Evolutionary conservation across 23 tunicate genomes (phyloP).

Genomic region (Halocynthia roretzi): DNA sequence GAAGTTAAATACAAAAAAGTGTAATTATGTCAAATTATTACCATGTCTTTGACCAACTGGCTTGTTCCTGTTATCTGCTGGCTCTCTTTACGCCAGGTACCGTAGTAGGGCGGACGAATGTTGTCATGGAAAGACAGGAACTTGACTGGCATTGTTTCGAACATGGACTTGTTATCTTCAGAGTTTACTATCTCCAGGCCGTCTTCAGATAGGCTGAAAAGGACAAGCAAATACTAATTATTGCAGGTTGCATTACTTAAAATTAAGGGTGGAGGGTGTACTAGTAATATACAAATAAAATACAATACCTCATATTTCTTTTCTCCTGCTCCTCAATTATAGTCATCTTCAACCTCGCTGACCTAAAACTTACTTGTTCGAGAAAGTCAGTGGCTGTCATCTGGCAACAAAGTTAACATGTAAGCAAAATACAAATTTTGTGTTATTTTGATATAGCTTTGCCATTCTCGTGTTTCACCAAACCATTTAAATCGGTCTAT

Average conservation of each 20-base stretch:
- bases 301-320: not conserved
- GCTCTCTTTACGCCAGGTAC: constrained; percentile 74
- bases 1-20: no score
- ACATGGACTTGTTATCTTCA: constrained; percentile 5
- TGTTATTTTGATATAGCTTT: not conserved
- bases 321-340: not conserved
- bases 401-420: no score
- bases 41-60: constrained; percentile 62
- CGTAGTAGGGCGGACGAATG: constrained; percentile 83
- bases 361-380: no score
- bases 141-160: constrained; percentile 39
- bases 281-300: no score
- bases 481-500: constrained; percentile 39
- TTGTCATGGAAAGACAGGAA: constrained; percentile 65
- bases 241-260: not conserved
- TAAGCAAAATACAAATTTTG: no score
- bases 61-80: constrained; percentile 25
- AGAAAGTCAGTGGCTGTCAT: no score
- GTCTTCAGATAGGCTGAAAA: constrained; percentile 66
- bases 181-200: constrained; percentile 49
- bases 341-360: no score
- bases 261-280: not conserved
- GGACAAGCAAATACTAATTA: not conserved
- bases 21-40: constrained; percentile 10
- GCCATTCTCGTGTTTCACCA: constrained; percentile 7